Conservation (phyloP, 2,888 invertebrate species). For the Lasioglossum vierecki region DNA sequence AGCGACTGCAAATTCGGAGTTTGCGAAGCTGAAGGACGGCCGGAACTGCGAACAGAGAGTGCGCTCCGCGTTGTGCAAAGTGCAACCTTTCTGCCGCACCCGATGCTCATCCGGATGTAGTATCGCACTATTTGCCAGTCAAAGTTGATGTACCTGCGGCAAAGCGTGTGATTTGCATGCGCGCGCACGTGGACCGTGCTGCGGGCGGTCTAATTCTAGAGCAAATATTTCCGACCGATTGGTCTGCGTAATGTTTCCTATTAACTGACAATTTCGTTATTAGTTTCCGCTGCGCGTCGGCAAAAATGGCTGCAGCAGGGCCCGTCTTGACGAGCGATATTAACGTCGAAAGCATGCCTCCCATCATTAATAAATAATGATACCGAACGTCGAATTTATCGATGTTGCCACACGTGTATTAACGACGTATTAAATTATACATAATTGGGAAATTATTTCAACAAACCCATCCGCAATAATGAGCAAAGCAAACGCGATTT, state of each 20-base stretch:
- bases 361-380: background rate
- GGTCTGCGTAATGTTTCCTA: conserved; percentile 13
- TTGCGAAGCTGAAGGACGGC: background rate
- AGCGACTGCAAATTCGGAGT: background rate
- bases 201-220: conserved; percentile 50
- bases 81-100: conserved; percentile 29
- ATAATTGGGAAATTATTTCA: conserved; percentile 18
- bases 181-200: conserved; percentile 8
- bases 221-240: conserved; percentile 49
- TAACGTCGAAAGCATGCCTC: background rate
- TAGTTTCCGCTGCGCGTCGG: background rate
- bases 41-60: background rate
- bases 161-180: conserved; percentile 45
- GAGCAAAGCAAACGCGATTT: background rate
- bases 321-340: background rate
- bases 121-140: conserved; percentile 50
- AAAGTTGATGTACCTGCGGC: conserved; percentile 59
- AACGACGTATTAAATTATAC: background rate
- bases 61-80: conserved; percentile 6
- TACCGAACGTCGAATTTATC: background rate
- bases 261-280: conserved; percentile 45
- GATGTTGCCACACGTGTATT: background rate
- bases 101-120: conserved; percentile 27
- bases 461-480: conserved; percentile 8
- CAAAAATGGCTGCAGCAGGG: background rate